Evolutionary conservation across 2,888 invertebrate species (phyloP), one percentile per base, ranked within the genome.

Genomic region (Dryomyza anilis): DNA sequence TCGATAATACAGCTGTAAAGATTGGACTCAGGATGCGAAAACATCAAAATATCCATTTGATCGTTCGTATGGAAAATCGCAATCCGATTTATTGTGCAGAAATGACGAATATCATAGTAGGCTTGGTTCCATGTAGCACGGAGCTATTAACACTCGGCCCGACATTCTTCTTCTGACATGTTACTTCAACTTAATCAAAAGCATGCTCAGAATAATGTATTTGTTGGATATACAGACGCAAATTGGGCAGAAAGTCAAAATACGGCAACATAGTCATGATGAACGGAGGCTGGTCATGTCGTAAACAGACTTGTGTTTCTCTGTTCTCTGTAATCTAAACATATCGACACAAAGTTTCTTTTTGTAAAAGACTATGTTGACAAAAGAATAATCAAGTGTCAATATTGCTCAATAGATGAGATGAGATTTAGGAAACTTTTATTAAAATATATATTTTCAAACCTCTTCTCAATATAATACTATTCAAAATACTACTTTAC

Each of bases 181-280:
- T 33, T 33, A 8, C 12, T 14, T 36, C 2, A 36, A 36, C 12
- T 36, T 14, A 36, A 14, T n/a, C 36, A 36, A n/a, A 36, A 36
- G 36, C 36, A 14, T 3, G 6, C 36, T n/a, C n/a, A n/a, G n/a
- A 46, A 46, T 8, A 46, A 46, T 46, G 19, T 16, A 3, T 19
- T 46, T n/a, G 3, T 56, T 30, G 74, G 69, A 7, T 46, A 7
- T 21, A 19, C 46, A 16, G 46, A 7, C 7, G 46, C 29, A 10
- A 29, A 52, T 30, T 78, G 75, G 75, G 77, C 76, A 6, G 72
- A 76, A 76, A 76, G 62, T 80, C 76, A n/a, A 74, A 72, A 58
- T 77, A 72, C 50, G 77, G 78, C 10, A 73, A 71, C 25, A 5
- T 78, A 46, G 68, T 68, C 21, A 27, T 19, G 2, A 39, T 67